A percentile compares a stretch with the other conserved stretches of the same genome.
These are phyloP conservation scores for Pandemis cinnamomeana DNA, from an alignment of 2,888 invertebrate genomes.

Conservation along the genomic window DNA sequence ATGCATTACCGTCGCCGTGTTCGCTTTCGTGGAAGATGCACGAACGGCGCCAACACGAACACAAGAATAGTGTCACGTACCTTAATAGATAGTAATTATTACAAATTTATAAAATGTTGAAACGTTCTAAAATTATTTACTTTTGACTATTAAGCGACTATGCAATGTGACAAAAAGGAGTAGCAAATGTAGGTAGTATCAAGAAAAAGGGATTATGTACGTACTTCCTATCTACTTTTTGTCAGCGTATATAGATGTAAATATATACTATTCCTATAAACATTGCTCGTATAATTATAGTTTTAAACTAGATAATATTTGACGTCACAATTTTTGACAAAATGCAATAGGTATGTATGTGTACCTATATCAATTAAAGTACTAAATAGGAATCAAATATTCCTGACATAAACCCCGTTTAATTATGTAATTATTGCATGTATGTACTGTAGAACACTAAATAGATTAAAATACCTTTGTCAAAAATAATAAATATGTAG, in stretches of 20 bases:
- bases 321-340: constrained; percentile 14
- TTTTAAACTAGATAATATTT: background rate
- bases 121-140: background rate
- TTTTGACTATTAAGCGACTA: background rate
- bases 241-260: background rate
- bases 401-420: constrained; percentile 44
- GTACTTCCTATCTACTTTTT: background rate
- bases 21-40: background rate
- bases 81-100: background rate
- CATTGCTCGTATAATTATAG: constrained; percentile 13
- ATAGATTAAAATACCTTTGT: constrained; percentile 34
- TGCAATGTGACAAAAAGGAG: background rate
- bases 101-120: background rate
- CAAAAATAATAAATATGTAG: constrained; percentile 10
- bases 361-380: background rate
- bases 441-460: constrained; percentile 11
- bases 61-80: background rate
- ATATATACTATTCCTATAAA: background rate
- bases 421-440: constrained; percentile 41
- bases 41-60: background rate
- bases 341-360: background rate
- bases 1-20: background rate
- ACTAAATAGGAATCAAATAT: constrained; percentile 25
- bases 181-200: background rate
- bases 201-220: background rate